Percentiles rank a stretch among this genome's conserved stretches.
Evolutionary conservation across 2,113 vertebrate genomes (phyloP).

Genomic region (Tenrec ecaudatus): DNA sequence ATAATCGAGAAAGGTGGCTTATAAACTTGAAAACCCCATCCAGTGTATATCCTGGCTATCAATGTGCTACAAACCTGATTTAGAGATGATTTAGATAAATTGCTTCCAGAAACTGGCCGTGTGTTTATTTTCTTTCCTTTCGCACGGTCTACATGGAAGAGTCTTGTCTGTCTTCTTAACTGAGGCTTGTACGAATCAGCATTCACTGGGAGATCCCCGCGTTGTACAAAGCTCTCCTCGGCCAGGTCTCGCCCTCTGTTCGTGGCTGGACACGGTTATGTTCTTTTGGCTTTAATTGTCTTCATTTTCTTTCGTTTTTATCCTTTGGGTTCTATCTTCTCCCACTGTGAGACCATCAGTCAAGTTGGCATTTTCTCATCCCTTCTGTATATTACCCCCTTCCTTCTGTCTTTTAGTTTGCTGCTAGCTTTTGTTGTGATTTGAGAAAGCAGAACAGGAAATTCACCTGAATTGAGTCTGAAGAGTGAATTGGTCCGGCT

Average conservation of each 20-base stretch:
- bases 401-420: not conserved
- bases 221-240: no score
- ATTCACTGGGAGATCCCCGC: not conserved
- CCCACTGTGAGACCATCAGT: not conserved
- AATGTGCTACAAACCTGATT: not conserved
- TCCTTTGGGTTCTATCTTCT: not conserved
- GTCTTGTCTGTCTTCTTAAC: not conserved
- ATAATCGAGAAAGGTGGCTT: constrained; percentile 14
- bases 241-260: no score
- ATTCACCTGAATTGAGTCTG: not conserved
- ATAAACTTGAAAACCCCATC: not conserved
- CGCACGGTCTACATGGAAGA: not conserved
- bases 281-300: not conserved
- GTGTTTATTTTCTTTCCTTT: not conserved
- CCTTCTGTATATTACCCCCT: no score
- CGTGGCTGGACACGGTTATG: not conserved
- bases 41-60: not conserved
- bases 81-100: constrained; percentile 21
- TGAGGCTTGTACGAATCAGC: not conserved
- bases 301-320: not conserved
- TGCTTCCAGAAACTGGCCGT: not conserved
- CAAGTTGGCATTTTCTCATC: not conserved
- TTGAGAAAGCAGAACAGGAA: constrained; percentile 17
- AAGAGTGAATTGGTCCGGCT: not conserved
- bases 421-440: not conserved